phyloP scores from a whole-genome alignment of 2,888 invertebrate species.

The Fragum whitleyi region DNA sequence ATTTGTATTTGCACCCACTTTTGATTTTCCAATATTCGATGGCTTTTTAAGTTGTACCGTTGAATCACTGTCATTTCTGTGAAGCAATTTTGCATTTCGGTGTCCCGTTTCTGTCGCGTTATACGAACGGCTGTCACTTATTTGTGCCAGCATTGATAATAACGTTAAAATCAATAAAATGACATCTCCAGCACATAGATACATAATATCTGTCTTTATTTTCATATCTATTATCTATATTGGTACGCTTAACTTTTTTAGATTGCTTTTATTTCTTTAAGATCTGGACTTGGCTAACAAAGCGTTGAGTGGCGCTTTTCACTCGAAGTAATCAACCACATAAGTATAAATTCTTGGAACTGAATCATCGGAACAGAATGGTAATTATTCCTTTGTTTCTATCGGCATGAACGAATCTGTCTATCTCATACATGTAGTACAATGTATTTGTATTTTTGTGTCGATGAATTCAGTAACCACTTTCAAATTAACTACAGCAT shows the following conservation, averaged over 20 bases:
- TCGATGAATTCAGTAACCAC: too few relatives aligned
- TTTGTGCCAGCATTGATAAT: constrained; percentile 2
- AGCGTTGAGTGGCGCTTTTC: neutral
- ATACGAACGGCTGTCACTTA: neutral
- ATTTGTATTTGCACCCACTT: neutral
- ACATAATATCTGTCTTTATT: neutral
- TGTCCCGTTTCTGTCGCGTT: neutral
- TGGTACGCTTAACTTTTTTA: neutral
- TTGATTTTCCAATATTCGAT: neutral
- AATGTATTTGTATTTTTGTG: too few relatives aligned
- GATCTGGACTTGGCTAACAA: neutral
- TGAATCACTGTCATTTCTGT: constrained; percentile 7
- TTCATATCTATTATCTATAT: neutral
- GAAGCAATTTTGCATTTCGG: constrained; percentile 1
- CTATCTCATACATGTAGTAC: too few relatives aligned
- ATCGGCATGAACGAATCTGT: too few relatives aligned
- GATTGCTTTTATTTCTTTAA: neutral
- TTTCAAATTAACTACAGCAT: too few relatives aligned
- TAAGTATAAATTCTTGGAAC: neutral
- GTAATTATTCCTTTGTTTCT: too few relatives aligned
- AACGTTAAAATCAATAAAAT: constrained; percentile 8
- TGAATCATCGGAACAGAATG: neutral
- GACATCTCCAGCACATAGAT: neutral
- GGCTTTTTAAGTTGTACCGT: neutral
- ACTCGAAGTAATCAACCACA: neutral